Base-by-base conservation (phyloP, 2,113 vertebrate genomes). In the Circaetus gallicus region DNA sequence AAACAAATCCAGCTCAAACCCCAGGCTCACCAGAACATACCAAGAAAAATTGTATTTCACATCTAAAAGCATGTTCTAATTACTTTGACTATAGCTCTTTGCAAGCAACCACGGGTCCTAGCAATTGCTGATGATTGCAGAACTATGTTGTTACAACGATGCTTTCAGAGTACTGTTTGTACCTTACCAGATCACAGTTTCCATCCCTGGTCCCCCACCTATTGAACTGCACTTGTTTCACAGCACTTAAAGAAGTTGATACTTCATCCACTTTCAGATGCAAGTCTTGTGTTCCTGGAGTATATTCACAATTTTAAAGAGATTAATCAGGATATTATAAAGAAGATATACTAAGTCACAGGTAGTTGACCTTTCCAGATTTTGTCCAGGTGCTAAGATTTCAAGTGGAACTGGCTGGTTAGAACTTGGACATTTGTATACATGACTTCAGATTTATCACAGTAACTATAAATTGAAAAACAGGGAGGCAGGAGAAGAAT, bases 91-190 rank as follows among this genome's bases (percentile, higher is more conserved):
- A 65, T 77, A 6, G 36, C 28, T 58, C 19, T 76, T 56, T 50
- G n/a, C 28, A 53, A 53, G 28, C 16, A 25, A 20, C 42, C n/a
- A 4, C 0, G 0, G 31, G 31, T 42, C 2, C 1, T 8, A 62
- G 53, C 83, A 52, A 1, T 22, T 43, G 87, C 31, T 45, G 2
- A 24, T 25, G 53, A 16, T 32, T 11, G 36, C 36, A 69, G 61
- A 53, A 6, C 55, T 31, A 1, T 11, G 16, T 15, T 45, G 49
- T 10, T 49, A 9, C 6, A 12, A 1, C 11, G n/a, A 4, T 29
- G 56, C 40, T 55, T n/a, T 52, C 69, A 55, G 62, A 63, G 67
- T 19, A 13, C 11, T 49, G 20, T 10, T 24, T 21, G 15, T 70
- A 19, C 24, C 9, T 56, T 22, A 47, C 19, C 69, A 36, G 58